Conservation (phyloP, 2,113 vertebrate genomes). For the Fregetta grallaria region DNA sequence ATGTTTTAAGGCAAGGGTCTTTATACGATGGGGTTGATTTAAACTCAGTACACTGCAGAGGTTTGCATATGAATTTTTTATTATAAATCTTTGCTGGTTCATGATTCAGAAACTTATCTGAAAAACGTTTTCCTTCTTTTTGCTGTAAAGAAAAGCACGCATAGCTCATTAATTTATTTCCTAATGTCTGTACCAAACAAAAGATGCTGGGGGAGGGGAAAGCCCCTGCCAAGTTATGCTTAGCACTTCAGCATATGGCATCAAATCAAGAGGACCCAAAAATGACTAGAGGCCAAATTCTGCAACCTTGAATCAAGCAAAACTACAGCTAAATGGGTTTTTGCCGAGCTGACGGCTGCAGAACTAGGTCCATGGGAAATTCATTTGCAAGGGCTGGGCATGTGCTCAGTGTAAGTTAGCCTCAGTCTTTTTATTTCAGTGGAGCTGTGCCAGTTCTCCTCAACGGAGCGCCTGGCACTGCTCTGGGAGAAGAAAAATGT, state of each 20-base stretch:
- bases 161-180: constrained; percentile 25
- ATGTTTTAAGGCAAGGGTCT: not conserved
- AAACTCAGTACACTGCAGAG: not conserved
- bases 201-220: not conserved
- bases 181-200: constrained; percentile 21
- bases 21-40: not conserved
- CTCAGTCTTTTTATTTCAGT: not conserved
- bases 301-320: not conserved
- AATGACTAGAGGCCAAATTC: not conserved
- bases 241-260: not conserved
- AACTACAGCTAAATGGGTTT: not conserved
- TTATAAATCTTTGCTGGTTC: constrained; percentile 27
- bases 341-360: not conserved
- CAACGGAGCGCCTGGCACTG: not conserved
- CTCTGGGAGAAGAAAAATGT: not conserved
- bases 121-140: not conserved
- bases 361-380: not conserved
- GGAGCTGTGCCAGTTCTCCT: not conserved
- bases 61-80: constrained; percentile 22
- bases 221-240: not conserved
- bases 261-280: not conserved
- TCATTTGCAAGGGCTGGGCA: not conserved
- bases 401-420: not conserved
- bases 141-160: not conserved
- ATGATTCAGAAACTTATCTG: constrained; percentile 19